Conservation (phyloP, 2,888 invertebrate genomes). For the Rutpela maculata region DNA sequence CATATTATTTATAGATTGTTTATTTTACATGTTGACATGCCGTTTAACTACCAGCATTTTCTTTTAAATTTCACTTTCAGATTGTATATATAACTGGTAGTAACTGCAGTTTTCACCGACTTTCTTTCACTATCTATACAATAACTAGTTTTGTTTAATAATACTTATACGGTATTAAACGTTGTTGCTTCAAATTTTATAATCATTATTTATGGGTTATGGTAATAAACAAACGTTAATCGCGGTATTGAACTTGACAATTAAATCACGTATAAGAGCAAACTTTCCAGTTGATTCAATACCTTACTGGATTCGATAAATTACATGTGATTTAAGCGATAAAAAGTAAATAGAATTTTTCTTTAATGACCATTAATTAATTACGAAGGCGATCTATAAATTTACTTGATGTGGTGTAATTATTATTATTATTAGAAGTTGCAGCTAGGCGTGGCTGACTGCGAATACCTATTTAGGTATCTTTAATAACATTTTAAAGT, state of each 20-base stretch:
- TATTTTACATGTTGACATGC: conserved; percentile 5
- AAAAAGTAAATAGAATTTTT: too few relatives aligned
- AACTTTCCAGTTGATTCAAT: not conserved
- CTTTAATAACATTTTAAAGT: too few relatives aligned
- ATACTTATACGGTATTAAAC: not conserved
- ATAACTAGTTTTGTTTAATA: not conserved
- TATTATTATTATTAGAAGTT: too few relatives aligned
- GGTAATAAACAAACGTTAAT: not conserved
- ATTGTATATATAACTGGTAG: not conserved
- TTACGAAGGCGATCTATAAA: too few relatives aligned
- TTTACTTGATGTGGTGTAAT: too few relatives aligned
- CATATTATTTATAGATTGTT: not conserved
- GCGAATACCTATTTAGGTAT: too few relatives aligned
- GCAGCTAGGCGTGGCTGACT: too few relatives aligned
- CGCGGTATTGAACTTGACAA: conserved; percentile 9
- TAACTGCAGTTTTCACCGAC: conserved; percentile 25
- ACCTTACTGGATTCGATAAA: too few relatives aligned
- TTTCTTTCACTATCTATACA: conserved; percentile 21
- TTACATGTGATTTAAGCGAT: too few relatives aligned
- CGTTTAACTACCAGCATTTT: not conserved
- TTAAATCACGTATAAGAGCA: not conserved
- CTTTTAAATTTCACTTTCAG: conserved; percentile 31
- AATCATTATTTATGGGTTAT: not conserved
- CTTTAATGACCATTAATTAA: too few relatives aligned
- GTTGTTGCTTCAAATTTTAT: not conserved